Base-by-base conservation (phyloP, 2,113 vertebrate species). In the Heterocephalus glaber region DNA sequence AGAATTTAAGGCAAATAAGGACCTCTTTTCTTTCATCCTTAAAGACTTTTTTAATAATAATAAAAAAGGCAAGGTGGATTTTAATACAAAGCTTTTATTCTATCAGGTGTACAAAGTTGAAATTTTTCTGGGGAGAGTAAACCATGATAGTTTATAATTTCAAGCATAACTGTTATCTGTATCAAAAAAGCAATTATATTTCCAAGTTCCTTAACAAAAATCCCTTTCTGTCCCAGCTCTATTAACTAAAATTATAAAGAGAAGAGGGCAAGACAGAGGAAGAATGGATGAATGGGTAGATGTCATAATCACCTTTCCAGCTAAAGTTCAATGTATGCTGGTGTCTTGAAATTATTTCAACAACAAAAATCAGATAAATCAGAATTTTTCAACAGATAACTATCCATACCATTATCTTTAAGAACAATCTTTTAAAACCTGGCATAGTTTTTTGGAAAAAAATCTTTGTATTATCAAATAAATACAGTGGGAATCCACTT, bases 1-100 rank as follows among this genome's bases (percentile, higher is more conserved):
- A 83, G 85, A 95, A 97, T 88, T 92, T 82, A 95, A 94, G 49
- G 33, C 90, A 97, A 96, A 89, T 89, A 92, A 94, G 77, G 38
- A 44, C 92, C 63, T 74, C 79, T 92, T 80, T 70, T 86, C 47
- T 97, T 86, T 90, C 85, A 96, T 86, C 63, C 49, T 92, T 95
- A 80, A 96, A 82, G 38, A 26, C 83, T 86, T 79, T 95, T 92
- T 72, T 90, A 94, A 90, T 58, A 58, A 20, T 58, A 58, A 58
- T 19, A 58, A 58, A 19, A 86, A 81, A 85, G 54, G 33, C 44
- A 95, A 87, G 44, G 89, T 70, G 20, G n/a, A 33, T 90, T 95
- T 92, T 90, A 88, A 95, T 61, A 90, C 77, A 68, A 49, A 68
- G 44, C 20, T 94, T 92, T 74, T 96, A 80, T 68, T 96, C 60